Conservation (phyloP, 2,113 vertebrate genomes). For the Panurus biarmicus region DNA sequence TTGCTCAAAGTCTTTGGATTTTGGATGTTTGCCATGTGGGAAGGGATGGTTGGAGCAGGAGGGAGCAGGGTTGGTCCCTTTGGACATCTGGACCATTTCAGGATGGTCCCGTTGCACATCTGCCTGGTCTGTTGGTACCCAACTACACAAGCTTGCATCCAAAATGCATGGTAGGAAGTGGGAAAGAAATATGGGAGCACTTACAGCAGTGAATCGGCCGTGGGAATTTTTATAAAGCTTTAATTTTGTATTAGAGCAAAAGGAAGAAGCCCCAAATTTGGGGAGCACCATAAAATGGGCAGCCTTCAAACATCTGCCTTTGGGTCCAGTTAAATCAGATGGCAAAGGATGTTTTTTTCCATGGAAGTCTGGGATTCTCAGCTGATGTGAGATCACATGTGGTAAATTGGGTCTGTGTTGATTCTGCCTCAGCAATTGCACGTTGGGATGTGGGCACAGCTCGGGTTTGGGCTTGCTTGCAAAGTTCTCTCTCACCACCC, state of each 20-base stretch:
- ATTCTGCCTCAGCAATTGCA: neutral
- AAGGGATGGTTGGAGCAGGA: neutral
- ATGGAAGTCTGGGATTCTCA: neutral
- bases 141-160: neutral
- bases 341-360: neutral
- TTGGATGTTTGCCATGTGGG: neutral
- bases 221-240: neutral
- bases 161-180: neutral
- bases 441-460: neutral
- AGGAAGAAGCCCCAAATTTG: neutral
- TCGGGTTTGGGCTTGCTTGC: neutral
- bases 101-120: neutral
- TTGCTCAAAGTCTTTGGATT: neutral
- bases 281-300: neutral
- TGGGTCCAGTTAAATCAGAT: neutral
- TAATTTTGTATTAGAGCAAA: neutral
- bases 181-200: neutral
- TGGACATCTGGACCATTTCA: neutral
- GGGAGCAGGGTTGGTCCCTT: fast-evolving
- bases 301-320: neutral
- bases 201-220: neutral
- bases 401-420: neutral
- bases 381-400: neutral
- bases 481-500: neutral
- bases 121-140: neutral